phyloP scores from a whole-genome alignment of 2,113 vertebrate genomes.

The Trogon melanurus region DNA sequence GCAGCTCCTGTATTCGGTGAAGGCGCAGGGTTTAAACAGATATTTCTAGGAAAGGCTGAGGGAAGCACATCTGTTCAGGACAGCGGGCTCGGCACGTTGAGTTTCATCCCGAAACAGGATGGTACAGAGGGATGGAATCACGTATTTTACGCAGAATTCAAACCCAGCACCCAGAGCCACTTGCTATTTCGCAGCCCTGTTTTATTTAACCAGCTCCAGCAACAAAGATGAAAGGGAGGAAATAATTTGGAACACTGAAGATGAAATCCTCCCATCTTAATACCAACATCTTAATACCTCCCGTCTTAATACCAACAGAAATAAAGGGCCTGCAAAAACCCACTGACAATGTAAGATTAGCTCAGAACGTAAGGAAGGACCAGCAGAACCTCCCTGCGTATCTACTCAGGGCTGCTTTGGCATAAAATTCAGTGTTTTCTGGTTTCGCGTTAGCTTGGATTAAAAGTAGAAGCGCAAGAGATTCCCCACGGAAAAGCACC shows the following conservation, averaged over 20 bases:
- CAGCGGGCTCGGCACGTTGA: accelerated
- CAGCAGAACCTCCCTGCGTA: neutral
- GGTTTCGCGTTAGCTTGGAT: neutral
- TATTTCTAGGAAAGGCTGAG: neutral
- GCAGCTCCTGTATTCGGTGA: neutral
- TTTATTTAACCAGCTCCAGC: neutral
- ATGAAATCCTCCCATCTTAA: neutral
- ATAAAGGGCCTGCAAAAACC: neutral
- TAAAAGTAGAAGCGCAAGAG: neutral
- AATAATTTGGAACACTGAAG: neutral
- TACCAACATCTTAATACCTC: neutral
- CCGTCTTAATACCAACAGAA: neutral
- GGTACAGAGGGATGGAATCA: accelerated
- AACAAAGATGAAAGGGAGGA: neutral
- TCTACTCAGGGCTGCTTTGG: neutral
- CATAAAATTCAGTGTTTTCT: neutral
- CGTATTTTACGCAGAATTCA: neutral
- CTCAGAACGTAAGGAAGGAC: neutral
- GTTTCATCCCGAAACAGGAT: accelerated
- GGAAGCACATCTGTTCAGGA: neutral
- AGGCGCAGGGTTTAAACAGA: neutral
- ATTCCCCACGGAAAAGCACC: neutral
- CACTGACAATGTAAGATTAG: neutral
- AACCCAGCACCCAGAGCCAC: neutral
- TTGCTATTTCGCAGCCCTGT: neutral